Conservation (phyloP, 1,140 invertebrate species). For the Nymphalis io region DNA sequence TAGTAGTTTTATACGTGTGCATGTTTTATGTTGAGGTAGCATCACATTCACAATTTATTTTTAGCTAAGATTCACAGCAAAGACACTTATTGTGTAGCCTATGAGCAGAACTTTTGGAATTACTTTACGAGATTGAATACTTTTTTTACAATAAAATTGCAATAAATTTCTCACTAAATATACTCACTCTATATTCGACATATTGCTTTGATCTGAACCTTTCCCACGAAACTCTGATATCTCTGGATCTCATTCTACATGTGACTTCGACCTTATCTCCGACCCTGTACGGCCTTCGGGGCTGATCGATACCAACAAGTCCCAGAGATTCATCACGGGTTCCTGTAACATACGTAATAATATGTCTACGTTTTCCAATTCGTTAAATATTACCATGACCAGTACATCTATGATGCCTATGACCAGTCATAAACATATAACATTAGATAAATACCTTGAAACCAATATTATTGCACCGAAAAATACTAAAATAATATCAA, state of each 20-base stretch:
- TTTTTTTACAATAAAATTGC: too few relatives aligned
- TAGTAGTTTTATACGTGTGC: too few relatives aligned
- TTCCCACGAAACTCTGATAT: constrained; percentile 81
- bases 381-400: too few relatives aligned
- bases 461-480: background rate
- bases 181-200: constrained; percentile 77
- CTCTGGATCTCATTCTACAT: constrained; percentile 84
- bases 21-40: too few relatives aligned
- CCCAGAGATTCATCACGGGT: constrained; percentile 60
- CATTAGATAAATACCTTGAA: background rate
- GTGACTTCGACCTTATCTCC: constrained; percentile 88
- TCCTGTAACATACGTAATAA: constrained; percentile 49
- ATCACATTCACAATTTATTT: too few relatives aligned
- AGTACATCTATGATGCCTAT: too few relatives aligned
- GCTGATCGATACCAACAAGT: constrained; percentile 80
- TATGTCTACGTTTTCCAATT: background rate
- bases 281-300: constrained; percentile 82
- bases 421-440: too few relatives aligned
- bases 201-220: constrained; percentile 80
- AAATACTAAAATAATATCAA: background rate
- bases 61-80: too few relatives aligned
- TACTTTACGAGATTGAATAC: too few relatives aligned
- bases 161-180: background rate
- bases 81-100: too few relatives aligned
- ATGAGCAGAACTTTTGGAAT: too few relatives aligned